These are phyloP conservation scores for Epinephelus awoara DNA, from an alignment of 2,797 vertebrate genomes.

Conservation along the genomic window DNA sequence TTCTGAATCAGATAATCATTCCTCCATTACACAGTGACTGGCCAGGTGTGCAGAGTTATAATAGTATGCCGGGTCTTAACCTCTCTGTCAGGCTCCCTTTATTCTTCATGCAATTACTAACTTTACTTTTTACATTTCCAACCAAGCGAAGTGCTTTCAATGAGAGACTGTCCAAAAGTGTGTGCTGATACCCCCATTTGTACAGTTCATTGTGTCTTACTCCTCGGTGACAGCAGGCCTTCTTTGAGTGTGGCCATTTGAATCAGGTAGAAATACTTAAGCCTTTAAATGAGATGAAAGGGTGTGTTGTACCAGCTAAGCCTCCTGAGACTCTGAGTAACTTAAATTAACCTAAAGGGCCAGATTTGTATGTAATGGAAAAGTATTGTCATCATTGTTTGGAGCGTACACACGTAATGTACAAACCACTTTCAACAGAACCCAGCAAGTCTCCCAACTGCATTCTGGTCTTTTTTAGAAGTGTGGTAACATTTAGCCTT, in stretches of 20 bases:
- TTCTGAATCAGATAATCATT: neutral
- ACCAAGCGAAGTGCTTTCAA: neutral
- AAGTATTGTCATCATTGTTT: constrained; percentile 45
- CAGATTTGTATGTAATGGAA: constrained; percentile 48
- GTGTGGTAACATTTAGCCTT: constrained; percentile 55
- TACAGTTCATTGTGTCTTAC: neutral
- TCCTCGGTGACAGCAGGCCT: neutral
- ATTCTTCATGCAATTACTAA: neutral
- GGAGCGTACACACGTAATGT: neutral
- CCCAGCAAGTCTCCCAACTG: constrained; percentile 6
- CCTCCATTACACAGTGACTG: neutral
- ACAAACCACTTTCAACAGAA: constrained; percentile 23
- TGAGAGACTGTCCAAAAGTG: neutral
- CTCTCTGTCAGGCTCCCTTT: neutral
- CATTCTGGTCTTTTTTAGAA: constrained; percentile 21
- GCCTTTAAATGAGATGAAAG: neutral
- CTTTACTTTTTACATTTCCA: neutral
- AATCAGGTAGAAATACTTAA: neutral
- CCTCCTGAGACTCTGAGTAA: neutral
- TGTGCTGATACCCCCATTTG: neutral
- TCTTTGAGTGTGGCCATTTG: neutral
- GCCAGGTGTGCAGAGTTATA: neutral
- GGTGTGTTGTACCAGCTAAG: neutral
- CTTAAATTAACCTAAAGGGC: neutral
- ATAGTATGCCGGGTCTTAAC: neutral